Evolutionary conservation across 2,113 vertebrate species (phyloP), one percentile per base, ranked within the genome.

Genomic region (Microcebus tavaratra): DNA sequence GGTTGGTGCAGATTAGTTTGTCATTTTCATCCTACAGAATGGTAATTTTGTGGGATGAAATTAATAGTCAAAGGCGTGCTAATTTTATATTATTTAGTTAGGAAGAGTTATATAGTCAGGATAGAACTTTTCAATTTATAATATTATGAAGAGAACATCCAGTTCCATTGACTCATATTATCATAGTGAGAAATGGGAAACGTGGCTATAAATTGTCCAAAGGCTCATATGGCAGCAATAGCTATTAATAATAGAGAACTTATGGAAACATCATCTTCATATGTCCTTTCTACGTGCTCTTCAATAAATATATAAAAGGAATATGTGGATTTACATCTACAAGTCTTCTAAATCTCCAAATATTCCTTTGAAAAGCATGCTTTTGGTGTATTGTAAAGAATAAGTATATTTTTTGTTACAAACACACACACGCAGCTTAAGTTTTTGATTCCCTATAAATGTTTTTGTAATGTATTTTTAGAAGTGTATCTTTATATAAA

Each of bases 51-150:
- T 87, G 75, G 23, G 6, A 73, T 39, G 34, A 72, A 95, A 82
- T 94, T 88, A 85, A 67, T 81, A 91, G 18, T 34, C 21, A 63
- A 78, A 59, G 14, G 34, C 68, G 6, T 87, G 23, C 48, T 88
- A 79, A 79, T 50, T 92, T 78, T 90, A 87, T 73, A 78, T 72
- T 92, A 81, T 82, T 97, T 92, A 82, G 94, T 90, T 87, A 36
- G 36, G 9, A 90, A n/a, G 6, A 53, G 8, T 50, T 82, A 89
- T 57, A 86, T 12, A 92, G 25, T 68, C 59, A 75, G 34, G 36
- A 50, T 6, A 96, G 53, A 65, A 68, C 48, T n/a, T 88, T 91
- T 42, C 13, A n/a, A 27, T 34, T 78, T 86, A 61, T 81, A 45
- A 31, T 59, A 27, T 67, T 92, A 70, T 5, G 88, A 88, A 82